Conservation (phyloP, 2,888 invertebrate species). For the Pheosia gnoma region DNA sequence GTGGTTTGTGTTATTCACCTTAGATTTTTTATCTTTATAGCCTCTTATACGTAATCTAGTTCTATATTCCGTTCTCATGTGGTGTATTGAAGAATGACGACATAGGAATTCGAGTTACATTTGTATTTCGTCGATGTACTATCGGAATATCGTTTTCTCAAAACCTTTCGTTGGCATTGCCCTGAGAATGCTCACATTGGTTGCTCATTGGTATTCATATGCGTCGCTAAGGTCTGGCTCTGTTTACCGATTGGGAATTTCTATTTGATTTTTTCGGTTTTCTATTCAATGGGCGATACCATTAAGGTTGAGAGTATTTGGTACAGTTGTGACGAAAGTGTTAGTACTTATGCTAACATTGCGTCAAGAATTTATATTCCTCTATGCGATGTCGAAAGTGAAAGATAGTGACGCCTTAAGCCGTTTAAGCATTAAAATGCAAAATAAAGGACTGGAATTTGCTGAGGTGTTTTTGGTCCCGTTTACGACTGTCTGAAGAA, state of each 20-base stretch:
- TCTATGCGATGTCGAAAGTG: conserved; percentile 44
- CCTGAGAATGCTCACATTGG: conserved; percentile 66
- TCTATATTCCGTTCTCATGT: conserved; percentile 63
- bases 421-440: conserved; percentile 28
- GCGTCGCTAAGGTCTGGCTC: conserved; percentile 43
- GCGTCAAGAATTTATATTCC: conserved; percentile 39
- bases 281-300: conserved; percentile 48
- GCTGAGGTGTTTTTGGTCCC: conserved; percentile 3
- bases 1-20: neutral
- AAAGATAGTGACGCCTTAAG: conserved; percentile 31
- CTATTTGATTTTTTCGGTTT: conserved; percentile 57
- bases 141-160: conserved; percentile 80
- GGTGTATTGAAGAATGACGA: conserved; percentile 66
- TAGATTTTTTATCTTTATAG: neutral
- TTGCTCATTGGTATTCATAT: conserved; percentile 67
- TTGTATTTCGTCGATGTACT: conserved; percentile 66
- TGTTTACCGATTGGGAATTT: conserved; percentile 69
- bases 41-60: conserved; percentile 25
- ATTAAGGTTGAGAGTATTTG: conserved; percentile 38
- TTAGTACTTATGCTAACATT: conserved; percentile 20
- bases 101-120: conserved; percentile 70
- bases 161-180: conserved; percentile 77
- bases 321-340: conserved; percentile 41
- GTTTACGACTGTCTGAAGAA: conserved; percentile 1
- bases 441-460: conserved; percentile 12